phyloP scores from a whole-genome alignment of 2,797 vertebrate species.

The Helicolenus hilgendorfi region DNA sequence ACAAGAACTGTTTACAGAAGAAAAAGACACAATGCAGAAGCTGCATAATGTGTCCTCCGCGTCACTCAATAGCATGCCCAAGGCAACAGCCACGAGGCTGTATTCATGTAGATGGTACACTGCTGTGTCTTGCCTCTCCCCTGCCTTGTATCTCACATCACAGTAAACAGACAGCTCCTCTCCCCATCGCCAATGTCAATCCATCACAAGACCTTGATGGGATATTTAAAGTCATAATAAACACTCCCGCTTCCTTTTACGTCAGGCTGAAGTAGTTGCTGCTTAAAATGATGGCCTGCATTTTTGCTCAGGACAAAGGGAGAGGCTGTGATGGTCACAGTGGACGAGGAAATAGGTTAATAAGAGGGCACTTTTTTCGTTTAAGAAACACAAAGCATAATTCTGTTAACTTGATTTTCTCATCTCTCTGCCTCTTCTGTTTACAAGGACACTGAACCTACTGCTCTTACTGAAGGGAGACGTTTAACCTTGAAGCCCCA shows the following conservation, averaged over 20 bases:
- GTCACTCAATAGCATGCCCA: constrained; percentile 67
- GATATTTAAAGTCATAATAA: constrained; percentile 73
- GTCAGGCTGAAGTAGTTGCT: constrained; percentile 45
- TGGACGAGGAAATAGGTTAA: constrained; percentile 50
- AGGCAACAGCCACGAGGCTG: constrained; percentile 69
- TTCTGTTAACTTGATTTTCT: constrained; percentile 15
- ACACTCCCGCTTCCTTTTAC: constrained; percentile 41
- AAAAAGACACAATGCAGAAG: constrained; percentile 44
- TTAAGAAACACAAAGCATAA: constrained; percentile 14
- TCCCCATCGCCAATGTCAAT: constrained; percentile 51
- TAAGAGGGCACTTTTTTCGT: neutral
- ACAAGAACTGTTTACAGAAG: constrained; percentile 49
- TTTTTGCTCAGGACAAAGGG: constrained; percentile 52
- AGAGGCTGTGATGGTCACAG: constrained; percentile 24
- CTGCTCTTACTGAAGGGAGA: neutral
- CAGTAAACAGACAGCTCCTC: constrained; percentile 54
- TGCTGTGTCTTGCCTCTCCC: constrained; percentile 42
- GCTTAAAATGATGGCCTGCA: constrained; percentile 59
- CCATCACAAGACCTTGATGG: constrained; percentile 69
- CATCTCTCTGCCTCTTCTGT: neutral
- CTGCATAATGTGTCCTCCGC: constrained; percentile 68
- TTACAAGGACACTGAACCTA: neutral
- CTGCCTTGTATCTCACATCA: constrained; percentile 46
- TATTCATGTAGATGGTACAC: constrained; percentile 63
- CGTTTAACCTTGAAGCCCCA: constrained; percentile 6